These are phyloP conservation scores for Hippotragus niger DNA, from an alignment of 2,113 vertebrate species.

Conservation along the genomic window DNA sequence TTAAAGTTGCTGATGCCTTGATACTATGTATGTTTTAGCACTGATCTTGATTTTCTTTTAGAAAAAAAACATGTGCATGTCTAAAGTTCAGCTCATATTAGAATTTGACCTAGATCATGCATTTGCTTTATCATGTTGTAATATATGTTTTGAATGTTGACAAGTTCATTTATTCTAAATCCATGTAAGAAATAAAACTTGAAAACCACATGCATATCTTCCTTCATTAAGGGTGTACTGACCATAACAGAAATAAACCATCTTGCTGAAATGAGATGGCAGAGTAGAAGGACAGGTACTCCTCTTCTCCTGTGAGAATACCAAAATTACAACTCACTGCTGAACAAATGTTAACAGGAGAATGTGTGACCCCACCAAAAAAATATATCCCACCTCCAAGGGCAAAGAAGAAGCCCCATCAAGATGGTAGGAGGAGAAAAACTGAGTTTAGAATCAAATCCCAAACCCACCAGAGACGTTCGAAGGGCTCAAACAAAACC, in stretches of 20 bases:
- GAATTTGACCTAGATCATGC: neutral
- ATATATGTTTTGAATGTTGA: neutral
- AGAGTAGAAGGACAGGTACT: neutral
- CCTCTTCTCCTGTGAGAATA: neutral
- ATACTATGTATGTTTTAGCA: neutral
- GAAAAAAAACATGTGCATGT: neutral
- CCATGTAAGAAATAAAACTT: neutral
- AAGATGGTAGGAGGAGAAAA: neutral
- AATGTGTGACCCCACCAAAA: neutral
- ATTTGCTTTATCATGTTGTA: neutral
- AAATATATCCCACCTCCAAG: neutral
- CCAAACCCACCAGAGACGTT: rapidly evolving
- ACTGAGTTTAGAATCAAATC: neutral
- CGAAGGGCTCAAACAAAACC: neutral
- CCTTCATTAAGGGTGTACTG: neutral
- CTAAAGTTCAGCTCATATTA: neutral
- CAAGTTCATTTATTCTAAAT: neutral
- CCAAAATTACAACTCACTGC: neutral
- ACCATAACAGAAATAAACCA: neutral
- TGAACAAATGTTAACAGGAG: rapidly evolving
- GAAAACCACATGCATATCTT: neutral
- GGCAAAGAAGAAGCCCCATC: neutral
- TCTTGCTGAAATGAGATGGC: neutral
- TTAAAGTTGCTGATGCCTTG: neutral
- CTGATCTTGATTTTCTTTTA: neutral